phyloP scores from a whole-genome alignment of 2,113 vertebrate species.

The Macrotus californicus region DNA sequence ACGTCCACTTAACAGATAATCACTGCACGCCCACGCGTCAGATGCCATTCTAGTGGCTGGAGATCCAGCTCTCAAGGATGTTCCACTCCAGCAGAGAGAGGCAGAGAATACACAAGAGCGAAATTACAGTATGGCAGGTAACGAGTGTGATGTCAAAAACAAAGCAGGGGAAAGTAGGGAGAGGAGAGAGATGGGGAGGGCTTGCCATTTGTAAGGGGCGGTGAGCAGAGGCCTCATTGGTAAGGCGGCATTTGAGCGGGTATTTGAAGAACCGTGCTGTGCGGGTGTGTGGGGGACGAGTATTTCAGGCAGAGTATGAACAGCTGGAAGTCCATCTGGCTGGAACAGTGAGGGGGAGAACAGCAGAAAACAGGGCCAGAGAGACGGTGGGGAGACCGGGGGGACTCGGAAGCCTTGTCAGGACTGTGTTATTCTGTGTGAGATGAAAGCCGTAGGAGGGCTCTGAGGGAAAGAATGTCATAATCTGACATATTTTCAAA shows the following conservation, averaged over 20 bases:
- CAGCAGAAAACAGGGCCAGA: neutral
- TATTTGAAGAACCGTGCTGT: neutral
- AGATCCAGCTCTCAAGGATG: neutral
- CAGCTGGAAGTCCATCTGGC: neutral
- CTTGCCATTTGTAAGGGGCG: neutral
- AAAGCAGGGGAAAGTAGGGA: neutral
- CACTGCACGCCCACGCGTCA: neutral
- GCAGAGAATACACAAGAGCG: neutral
- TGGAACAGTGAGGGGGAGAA: neutral
- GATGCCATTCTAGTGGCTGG: neutral
- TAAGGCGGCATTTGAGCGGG: neutral
- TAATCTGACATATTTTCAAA: neutral
- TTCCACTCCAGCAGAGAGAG: neutral
- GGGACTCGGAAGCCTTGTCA: neutral
- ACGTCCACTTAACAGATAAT: neutral
- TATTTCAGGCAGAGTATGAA: neutral
- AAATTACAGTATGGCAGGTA: neutral
- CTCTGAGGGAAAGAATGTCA: neutral
- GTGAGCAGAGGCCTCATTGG: neutral
- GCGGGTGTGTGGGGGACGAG: neutral
- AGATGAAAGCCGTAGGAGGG: neutral
- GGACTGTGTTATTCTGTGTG: neutral
- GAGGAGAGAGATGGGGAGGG: neutral
- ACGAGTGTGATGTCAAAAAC: neutral
- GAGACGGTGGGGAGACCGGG: neutral